Evolutionary conservation across 2,113 vertebrate genomes (phyloP).

Genomic region (Chaetorhynchus papuensis): DNA sequence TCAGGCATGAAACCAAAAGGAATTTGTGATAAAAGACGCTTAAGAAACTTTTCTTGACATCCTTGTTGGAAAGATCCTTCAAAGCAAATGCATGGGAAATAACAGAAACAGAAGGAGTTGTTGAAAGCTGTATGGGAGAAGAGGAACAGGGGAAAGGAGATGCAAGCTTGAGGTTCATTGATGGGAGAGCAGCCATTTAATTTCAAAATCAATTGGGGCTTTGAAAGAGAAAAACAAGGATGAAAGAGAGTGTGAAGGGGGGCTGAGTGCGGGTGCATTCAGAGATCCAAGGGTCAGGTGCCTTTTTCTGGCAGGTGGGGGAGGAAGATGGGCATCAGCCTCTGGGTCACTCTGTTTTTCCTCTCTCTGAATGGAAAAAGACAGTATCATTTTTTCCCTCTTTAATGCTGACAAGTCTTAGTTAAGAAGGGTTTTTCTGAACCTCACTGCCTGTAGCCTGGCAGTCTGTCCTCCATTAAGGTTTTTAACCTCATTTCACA

Average conservation of each 20-base stretch:
- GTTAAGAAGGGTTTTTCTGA: not conserved
- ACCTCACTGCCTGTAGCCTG: not conserved
- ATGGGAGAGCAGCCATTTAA: not conserved
- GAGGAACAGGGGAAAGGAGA: not conserved
- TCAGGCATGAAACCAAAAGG: constrained; percentile 14
- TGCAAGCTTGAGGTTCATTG: not conserved
- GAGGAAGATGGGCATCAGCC: not conserved
- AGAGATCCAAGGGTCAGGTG: not conserved
- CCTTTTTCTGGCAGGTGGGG: not conserved
- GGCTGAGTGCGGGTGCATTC: not conserved
- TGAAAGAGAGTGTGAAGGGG: not conserved
- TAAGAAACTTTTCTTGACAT: not conserved
- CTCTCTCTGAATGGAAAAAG: not conserved
- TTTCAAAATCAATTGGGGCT: not conserved
- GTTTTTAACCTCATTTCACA: not conserved
- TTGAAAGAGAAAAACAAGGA: not conserved
- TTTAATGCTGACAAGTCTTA: not conserved
- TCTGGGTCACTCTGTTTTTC: not conserved
- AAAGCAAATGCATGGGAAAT: not conserved
- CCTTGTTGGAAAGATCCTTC: constrained; percentile 11
- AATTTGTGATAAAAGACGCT: constrained; percentile 25
- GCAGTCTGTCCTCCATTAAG: not conserved
- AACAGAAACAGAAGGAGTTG: not conserved
- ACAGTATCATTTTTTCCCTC: not conserved
- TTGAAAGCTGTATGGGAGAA: not conserved